Evolutionary conservation across 1,140 invertebrate species (phyloP), one percentile per base, ranked within the genome.

Genomic region (Harpegnathos saltator): DNA sequence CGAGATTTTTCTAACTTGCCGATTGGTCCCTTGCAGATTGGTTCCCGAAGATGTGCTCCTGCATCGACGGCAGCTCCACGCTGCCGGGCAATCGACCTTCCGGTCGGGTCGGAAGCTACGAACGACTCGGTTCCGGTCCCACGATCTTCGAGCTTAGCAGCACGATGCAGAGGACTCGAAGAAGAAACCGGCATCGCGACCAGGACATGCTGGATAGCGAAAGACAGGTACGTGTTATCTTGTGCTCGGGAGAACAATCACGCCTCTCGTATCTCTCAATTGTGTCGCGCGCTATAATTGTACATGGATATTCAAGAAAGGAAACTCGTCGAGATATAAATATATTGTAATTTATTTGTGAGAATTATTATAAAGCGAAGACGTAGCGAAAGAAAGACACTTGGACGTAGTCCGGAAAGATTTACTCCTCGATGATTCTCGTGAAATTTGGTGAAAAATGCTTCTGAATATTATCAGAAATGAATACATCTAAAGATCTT

Each of bases 41-140:
- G 89, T 77, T 91, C 24, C 89, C 90, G 9, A 91, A 85, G 38
- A 90, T 91, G 91, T 91, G 91, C 22, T 86, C 87, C 0, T 91
- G 91, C 58, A 12, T 91, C n/a, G 89, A 91, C 0, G 48, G 48
- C 17, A 82, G 59, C 9, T 54, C 54, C 0, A 66, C 73, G 9
- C 44, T 85, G 4, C 65, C 81, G 12, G 73, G 22, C 19, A 82
- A 38, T 15, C 80, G 81, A 54, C 54, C 75, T 2, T 24, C 58
- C 14, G 73, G 58, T 0, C 69, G 74, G 14, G 52, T 33, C 5
- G 80, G 75, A 11, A 87, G 50, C 44, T 91, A 89, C 73, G 85
- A 90, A 56, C 78, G 86, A 2, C 85, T 91, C 14, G 83, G 82
- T 12, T 68, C 68, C 0, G 48, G 17, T 58, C 63, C 58, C 14